Evolutionary conservation across 2,888 invertebrate genomes (phyloP), one percentile per base, ranked within the genome.

Genomic region (Cephonodes hylas): DNA sequence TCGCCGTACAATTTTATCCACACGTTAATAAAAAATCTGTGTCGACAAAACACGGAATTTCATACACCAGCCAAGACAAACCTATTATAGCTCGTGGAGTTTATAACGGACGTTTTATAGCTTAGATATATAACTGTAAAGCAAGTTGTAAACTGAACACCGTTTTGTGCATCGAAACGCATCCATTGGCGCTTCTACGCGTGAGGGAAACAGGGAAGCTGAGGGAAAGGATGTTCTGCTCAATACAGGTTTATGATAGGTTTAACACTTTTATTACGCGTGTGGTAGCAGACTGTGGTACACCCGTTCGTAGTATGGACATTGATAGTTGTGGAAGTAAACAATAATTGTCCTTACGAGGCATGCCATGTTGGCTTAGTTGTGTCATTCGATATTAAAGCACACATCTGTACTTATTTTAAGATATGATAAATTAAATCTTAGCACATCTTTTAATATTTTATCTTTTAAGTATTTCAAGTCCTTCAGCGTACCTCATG

Each of bases 71-170:
- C 34, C 34, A 34, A 38, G 38, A 38, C 48, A 48, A 48, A 48
- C 48, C 27, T 48, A 45, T 45, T 8, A 48, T 56, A 62, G 42
- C 58, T 62, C n/a, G n/a, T 38, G 56, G 56, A 62, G 59, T 62
- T 57, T 34, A 60, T 66, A 66, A 63, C 66, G 63, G 65, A 60
- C 38, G 44, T 18, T 66, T 65, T 65, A 65, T 63, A 62, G 62
- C 57, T 66, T 25, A 25, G 42, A 62, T 58, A 56, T 64, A 62
- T 64, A 64, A 66, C 66, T 62, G 66, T 62, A 53, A 59, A 13
- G 22, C 45, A 53, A 15, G 59, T 64, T 60, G 48, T 64, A 61
- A 66, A 53, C 31, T 18, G 53, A 53, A 31, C 53, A 31, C 34
- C 46, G 25, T 46, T 59, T 46, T 59, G 58, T 31, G 45, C 10